Evolutionary conservation across 2,113 vertebrate genomes (phyloP).

Genomic region (Ameiurus melas): DNA sequence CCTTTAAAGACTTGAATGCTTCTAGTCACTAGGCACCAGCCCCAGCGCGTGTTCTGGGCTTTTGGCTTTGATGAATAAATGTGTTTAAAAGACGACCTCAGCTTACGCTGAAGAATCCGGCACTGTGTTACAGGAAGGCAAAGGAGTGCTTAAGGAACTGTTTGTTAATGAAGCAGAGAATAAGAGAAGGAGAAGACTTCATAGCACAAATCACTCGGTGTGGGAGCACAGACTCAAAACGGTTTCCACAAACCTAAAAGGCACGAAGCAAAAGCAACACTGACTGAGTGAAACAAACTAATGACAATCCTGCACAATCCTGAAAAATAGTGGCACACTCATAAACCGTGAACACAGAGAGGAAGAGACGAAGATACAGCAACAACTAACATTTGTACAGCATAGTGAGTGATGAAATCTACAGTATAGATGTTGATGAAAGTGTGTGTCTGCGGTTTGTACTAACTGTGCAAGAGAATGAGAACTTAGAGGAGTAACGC

Average conservation of each 20-base stretch:
- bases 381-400: conserved; percentile 48
- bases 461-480: conserved; percentile 58
- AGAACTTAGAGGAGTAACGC: conserved; percentile 51
- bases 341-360: conserved; percentile 2
- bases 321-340: conserved; percentile 32
- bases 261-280: conserved; percentile 61
- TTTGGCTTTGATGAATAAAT: conserved; percentile 38
- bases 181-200: conserved; percentile 4
- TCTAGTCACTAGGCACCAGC: conserved; percentile 40
- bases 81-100: conserved; percentile 43
- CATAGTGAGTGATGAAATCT: conserved; percentile 46
- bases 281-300: neutral
- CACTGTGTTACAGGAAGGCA: conserved; percentile 43
- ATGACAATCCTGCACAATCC: conserved; percentile 6
- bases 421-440: conserved; percentile 44
- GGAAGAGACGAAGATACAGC: conserved; percentile 21
- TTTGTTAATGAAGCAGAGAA: conserved; percentile 46
- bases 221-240: neutral
- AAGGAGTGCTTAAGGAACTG: conserved; percentile 25
- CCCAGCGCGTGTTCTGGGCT: conserved; percentile 25
- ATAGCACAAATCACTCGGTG: neutral
- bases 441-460: conserved; percentile 27
- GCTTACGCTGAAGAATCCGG: conserved; percentile 43
- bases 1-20: neutral
- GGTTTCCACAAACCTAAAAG: conserved; percentile 59